Evolutionary conservation across 2,797 vertebrate genomes (phyloP).

Genomic region (Notolepis coatsorum): DNA sequence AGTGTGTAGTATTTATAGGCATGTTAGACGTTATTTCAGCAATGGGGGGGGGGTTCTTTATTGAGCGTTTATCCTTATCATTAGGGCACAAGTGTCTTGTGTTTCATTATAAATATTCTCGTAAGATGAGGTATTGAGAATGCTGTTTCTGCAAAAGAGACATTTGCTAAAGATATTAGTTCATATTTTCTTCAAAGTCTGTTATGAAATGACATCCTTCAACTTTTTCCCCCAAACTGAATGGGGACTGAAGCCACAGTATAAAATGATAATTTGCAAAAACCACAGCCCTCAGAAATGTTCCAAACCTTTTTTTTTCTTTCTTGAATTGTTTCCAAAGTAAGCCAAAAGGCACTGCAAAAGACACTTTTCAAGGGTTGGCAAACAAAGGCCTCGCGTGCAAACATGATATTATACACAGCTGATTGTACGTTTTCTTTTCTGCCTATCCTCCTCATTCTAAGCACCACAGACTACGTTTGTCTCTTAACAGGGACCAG

Average conservation of each 20-base stretch:
- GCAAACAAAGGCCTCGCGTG: conserved; percentile 16
- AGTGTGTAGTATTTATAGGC: no score
- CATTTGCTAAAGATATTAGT: conserved; percentile 15
- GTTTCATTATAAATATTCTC: background rate
- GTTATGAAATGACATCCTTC: conserved; percentile 5
- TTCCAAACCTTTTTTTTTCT: background rate
- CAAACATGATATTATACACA: conserved; percentile 18
- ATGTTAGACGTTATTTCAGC: no score
- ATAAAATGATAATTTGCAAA: conserved; percentile 19
- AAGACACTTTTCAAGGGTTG: conserved; percentile 10
- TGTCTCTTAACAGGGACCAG: background rate
- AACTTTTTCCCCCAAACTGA: background rate
- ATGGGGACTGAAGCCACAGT: conserved; percentile 9
- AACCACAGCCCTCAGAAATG: conserved; percentile 21
- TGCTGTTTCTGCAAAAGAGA: background rate
- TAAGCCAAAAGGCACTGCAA: conserved; percentile 7
- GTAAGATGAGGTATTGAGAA: background rate
- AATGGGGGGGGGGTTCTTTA: no score
- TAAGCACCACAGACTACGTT: background rate
- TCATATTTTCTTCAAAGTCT: conserved; percentile 10
- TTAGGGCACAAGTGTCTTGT: no score
- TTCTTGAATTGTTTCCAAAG: background rate
- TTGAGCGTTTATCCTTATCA: no score
- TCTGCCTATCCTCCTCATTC: background rate
- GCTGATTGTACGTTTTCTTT: conserved; percentile 8